phyloP scores from a whole-genome alignment of 1,140 invertebrate species.

The Phthorimaea operculella region DNA sequence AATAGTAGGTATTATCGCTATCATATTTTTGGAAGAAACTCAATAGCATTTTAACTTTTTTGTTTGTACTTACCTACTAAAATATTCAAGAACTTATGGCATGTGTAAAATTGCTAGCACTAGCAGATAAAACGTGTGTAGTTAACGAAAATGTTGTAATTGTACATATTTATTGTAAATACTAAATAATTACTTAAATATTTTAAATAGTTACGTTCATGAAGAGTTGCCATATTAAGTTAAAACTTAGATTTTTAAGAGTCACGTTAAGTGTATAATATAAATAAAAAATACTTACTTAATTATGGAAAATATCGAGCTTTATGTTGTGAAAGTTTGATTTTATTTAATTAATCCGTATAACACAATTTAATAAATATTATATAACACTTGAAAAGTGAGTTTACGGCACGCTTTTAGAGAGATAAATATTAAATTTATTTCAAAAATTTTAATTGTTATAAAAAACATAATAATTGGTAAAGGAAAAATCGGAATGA shows the following conservation, averaged over 20 bases:
- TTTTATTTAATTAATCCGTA: not conserved
- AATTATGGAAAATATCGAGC: slow-evolving; percentile 3
- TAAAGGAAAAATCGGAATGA: not conserved
- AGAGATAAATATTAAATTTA: not conserved
- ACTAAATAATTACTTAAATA: not conserved
- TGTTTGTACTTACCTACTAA: too few relatives aligned
- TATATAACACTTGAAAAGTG: not conserved
- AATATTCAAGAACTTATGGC: too few relatives aligned
- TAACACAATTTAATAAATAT: not conserved
- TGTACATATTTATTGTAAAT: slow-evolving; percentile 7
- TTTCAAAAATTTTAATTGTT: slow-evolving; percentile 1
- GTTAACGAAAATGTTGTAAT: slow-evolving; percentile 1
- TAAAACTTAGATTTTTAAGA: slow-evolving; percentile 3
- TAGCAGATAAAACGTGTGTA: not conserved
- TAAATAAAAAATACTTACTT: not conserved
- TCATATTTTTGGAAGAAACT: too few relatives aligned
- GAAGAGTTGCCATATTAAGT: slow-evolving; percentile 6
- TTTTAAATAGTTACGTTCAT: not conserved
- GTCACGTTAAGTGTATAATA: not conserved
- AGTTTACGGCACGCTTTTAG: not conserved
- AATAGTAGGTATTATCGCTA: too few relatives aligned
- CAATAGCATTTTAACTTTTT: too few relatives aligned
- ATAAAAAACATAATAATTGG: not conserved
- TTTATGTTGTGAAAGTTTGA: not conserved
- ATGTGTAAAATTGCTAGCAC: not conserved